Conservation (phyloP, 53 echinoderm and acorn worm species). For the Pentamera pediparva region DNA sequence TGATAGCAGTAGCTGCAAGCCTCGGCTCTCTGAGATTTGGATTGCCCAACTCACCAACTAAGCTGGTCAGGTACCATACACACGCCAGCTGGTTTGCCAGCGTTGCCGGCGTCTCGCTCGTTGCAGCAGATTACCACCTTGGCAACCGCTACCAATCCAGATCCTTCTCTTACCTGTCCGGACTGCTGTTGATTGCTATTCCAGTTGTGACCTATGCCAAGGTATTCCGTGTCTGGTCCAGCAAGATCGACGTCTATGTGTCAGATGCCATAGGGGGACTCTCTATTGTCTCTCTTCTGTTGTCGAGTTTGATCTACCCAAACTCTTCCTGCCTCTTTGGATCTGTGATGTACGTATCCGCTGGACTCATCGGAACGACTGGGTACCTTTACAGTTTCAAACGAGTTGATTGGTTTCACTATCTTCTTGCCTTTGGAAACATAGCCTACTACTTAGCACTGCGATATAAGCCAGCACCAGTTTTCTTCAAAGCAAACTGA, state of each 20-base stretch:
- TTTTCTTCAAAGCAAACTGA: constrained; percentile 7
- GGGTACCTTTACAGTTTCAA: constrained; percentile 50
- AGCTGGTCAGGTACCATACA: constrained; percentile 59
- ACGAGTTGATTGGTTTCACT: constrained; percentile 91
- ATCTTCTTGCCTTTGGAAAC: constrained; percentile 71
- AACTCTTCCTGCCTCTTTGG: constrained; percentile 88
- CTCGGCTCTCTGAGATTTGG: constrained; percentile 67
- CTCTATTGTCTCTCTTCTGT: constrained; percentile 61
- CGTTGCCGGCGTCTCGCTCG: constrained; percentile 57
- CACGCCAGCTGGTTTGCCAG: constrained; percentile 65
- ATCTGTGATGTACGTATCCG: constrained; percentile 55
- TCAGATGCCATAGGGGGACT: constrained; percentile 46
- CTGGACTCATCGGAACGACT: constrained; percentile 64
- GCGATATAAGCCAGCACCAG: constrained; percentile 22
- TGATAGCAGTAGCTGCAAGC: constrained; percentile 63
- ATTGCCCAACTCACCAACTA: constrained; percentile 20
- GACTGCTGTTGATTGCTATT: constrained; percentile 56
- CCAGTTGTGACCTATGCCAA: constrained; percentile 28
- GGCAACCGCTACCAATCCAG: constrained; percentile 49
- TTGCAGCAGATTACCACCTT: constrained; percentile 57
- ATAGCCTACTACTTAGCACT: constrained; percentile 65
- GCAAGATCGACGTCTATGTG: constrained; percentile 21
- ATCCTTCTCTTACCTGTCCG: constrained; percentile 40
- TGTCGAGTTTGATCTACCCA: constrained; percentile 57
- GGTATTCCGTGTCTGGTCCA: neutral